Conservation (phyloP, 1,140 invertebrate genomes). For the Eumeta japonica region DNA sequence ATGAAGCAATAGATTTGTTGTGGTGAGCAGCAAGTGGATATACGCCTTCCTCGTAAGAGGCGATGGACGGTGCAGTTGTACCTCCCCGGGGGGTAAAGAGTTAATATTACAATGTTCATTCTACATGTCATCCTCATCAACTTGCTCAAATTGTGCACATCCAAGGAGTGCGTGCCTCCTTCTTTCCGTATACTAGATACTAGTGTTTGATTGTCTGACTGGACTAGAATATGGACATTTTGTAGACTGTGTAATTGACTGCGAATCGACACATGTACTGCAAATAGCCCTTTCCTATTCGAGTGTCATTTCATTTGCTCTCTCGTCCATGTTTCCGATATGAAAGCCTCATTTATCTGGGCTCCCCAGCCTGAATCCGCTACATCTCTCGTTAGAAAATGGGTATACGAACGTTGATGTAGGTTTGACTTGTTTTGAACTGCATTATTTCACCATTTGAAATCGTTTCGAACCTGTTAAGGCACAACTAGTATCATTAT, state of each 20-base stretch:
- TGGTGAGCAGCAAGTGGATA: conserved; percentile 15
- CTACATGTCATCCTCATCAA: conserved; percentile 15
- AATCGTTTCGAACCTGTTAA: conserved; percentile 6
- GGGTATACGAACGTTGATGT: conserved; percentile 5
- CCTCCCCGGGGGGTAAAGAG: conserved; percentile 13
- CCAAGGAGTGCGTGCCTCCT: conserved; percentile 21
- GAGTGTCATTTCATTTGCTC: conserved; percentile 15
- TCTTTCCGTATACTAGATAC: conserved; percentile 22
- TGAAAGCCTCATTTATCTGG: conserved; percentile 10
- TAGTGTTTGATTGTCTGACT: conserved; percentile 22
- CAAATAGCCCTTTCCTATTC: conserved; percentile 20
- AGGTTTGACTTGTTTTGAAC: conserved; percentile 6
- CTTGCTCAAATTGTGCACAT: conserved; percentile 16
- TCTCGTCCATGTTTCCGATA: conserved; percentile 10
- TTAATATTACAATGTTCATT: conserved; percentile 13
- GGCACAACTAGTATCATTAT: background rate
- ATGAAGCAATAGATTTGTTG: conserved; percentile 15
- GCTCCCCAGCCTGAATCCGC: conserved; percentile 14
- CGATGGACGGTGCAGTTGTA: conserved; percentile 12
- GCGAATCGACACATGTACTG: conserved; percentile 12
- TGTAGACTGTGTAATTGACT: conserved; percentile 4
- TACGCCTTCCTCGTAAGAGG: conserved; percentile 16
- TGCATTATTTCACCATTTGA: conserved; percentile 13
- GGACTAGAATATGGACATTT: conserved; percentile 14
- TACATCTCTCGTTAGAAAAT: conserved; percentile 21